Base-by-base conservation (phyloP, 1,140 invertebrate species). In the Ptiloglossa arizonensis region DNA sequence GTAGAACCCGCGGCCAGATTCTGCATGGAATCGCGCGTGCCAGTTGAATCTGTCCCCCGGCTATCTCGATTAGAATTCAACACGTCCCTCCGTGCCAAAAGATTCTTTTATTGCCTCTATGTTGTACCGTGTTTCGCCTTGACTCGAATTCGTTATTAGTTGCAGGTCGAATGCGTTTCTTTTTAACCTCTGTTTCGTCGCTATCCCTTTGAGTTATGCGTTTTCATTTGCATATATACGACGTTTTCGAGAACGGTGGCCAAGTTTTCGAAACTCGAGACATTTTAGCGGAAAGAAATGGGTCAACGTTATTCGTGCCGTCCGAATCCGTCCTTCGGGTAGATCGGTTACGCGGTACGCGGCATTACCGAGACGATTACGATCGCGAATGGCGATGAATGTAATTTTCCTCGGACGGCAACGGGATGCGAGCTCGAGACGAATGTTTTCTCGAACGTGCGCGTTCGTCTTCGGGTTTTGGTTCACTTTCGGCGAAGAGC, bases 81-180 rank as follows among this genome's bases (percentile, higher is more conserved):
- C 24, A 19, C 24, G 59, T 46, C 44, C n/a, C 57, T 17, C 1
- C 11, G 54, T 59, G 73, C 73, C 73, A 76, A 48, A 59, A 46
- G 68, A 69, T 69, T 60, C 73, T 76, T 76, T 76, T 76, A 76
- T 69, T 59, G 46, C 24, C 41, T 15, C 41, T 22, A 17, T 8
- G 13, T 29, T 8, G 44, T 15, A 32, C n/a, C 19, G 32, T 38
- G 29, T 52, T 19, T 41, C 59, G 35, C 59, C 19, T 41, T 62
- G 44, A 38, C 70, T 22, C 22, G 32, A 54, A 41, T 46, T 66
- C 24, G 32, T 11, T 35, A 24, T 48, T 56, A 59, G 13, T 17
- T 38, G 1, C 13, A 27, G 11, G 19, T 66, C 44, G 32, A 48
- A 68, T n/a, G 27, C 52, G 5, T 22, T 11, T 67, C 2, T 44